Conservation (phyloP, 2,113 vertebrate genomes). For the Sinocyclocheilus anophthalmus region DNA sequence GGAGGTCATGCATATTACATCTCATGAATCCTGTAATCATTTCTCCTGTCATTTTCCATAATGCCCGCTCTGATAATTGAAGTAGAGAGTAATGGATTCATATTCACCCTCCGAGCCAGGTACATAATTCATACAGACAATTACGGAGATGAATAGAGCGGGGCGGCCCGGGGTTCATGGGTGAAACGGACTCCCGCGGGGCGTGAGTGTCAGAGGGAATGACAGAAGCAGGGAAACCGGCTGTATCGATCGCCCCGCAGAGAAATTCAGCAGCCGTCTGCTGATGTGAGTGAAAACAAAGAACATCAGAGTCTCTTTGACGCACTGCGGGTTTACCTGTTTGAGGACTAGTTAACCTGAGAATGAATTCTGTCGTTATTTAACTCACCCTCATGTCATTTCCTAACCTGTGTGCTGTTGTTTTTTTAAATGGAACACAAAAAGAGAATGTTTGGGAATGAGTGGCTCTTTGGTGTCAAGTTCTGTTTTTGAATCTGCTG, state of each 20-base stretch:
- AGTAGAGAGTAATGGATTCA: constrained; percentile 62
- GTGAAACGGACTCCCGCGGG: constrained; percentile 50
- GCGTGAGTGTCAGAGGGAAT: constrained; percentile 50
- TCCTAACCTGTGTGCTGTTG: not conserved
- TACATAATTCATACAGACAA: constrained; percentile 68
- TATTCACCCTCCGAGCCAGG: constrained; percentile 60
- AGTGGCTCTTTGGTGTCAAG: not conserved
- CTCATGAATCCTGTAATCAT: constrained; percentile 57
- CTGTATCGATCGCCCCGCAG: constrained; percentile 18
- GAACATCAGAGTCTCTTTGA: not conserved
- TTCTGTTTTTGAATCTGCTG: not conserved
- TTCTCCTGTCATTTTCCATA: constrained; percentile 53
- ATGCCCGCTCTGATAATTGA: constrained; percentile 62
- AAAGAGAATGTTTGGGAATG: not conserved
- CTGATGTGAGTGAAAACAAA: not conserved
- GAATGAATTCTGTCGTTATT: not conserved
- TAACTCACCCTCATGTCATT: not conserved
- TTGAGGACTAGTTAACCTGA: not conserved
- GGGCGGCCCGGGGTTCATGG: constrained; percentile 51
- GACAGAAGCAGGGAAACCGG: not conserved
- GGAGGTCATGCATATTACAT: constrained; percentile 13
- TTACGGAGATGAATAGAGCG: constrained; percentile 51
- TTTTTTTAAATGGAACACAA: not conserved
- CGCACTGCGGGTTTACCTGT: not conserved
- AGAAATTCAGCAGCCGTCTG: not conserved